Conservation (phyloP, 53 echinoderm and acorn worm species). For the Antedon mediterranea region DNA sequence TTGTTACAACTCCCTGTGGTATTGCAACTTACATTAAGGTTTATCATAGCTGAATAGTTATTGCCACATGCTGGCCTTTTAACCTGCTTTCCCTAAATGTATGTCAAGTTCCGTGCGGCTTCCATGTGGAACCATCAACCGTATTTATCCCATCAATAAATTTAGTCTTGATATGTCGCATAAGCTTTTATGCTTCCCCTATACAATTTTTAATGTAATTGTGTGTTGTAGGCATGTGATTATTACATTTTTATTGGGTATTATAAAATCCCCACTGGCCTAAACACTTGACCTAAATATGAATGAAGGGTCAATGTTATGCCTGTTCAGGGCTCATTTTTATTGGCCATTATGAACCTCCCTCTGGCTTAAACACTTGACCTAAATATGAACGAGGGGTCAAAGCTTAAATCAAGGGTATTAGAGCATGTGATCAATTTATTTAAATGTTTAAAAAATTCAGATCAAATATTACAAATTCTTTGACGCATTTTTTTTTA, state of each 20-base stretch:
- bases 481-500: no score
- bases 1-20: not conserved
- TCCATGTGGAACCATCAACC: not conserved
- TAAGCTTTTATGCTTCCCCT: no score
- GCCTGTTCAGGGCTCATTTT: no score
- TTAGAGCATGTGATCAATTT: no score
- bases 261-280: not conserved
- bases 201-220: no score
- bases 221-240: no score
- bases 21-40: not conserved
- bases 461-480: no score
- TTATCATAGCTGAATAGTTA: not conserved
- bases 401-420: not conserved
- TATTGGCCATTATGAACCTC: not conserved
- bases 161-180: not conserved
- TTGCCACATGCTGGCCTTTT: not conserved
- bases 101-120: not conserved
- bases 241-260: no score
- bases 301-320: not conserved
- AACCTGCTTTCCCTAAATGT: not conserved
- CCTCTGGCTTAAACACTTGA: not conserved
- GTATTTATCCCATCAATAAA: not conserved
- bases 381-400: not conserved
- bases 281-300: not conserved
- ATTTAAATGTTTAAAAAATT: no score